Percentiles rank a stretch among this genome's conserved stretches.
phyloP scores from a whole-genome alignment of 2,113 vertebrate genomes.

The Craseonycteris thonglongyai region DNA sequence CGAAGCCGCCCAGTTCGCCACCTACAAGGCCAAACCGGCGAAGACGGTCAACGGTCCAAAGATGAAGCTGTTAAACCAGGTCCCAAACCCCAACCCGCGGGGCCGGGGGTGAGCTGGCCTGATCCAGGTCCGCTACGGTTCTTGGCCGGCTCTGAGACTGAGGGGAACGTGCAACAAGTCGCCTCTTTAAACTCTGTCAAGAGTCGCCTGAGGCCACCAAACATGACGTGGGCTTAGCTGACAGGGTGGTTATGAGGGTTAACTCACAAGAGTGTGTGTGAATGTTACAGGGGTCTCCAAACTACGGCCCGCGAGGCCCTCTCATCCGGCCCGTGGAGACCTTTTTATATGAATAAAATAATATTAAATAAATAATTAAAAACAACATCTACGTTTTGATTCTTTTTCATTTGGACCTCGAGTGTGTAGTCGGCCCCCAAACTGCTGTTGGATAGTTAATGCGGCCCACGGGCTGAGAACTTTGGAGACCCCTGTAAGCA shows the following conservation, averaged over 20 bases:
- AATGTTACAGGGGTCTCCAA: no score
- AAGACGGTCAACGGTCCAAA: neutral
- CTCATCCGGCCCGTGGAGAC: no score
- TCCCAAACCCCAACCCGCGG: neutral
- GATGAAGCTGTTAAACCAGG: neutral
- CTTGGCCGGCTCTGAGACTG: neutral
- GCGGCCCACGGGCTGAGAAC: no score
- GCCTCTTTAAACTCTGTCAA: neutral
- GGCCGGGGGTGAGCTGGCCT: accelerated
- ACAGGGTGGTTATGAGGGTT: neutral
- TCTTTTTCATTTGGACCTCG: no score
- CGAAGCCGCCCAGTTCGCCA: neutral
- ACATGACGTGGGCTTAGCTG: neutral
- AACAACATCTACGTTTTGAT: no score
- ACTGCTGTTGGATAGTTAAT: no score
- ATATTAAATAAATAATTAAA: no score
- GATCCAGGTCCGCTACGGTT: neutral
- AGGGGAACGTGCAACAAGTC: accelerated
- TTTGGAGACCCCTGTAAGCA: no score
- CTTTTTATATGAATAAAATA: no score
- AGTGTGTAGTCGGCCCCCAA: no score
- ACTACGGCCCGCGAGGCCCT: no score
- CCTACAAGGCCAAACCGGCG: slow-evolving; percentile 31
- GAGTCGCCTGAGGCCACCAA: neutral
- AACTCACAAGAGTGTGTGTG: neutral